Conservation (phyloP, 2,113 vertebrate species). For the Phaethon lepturus region DNA sequence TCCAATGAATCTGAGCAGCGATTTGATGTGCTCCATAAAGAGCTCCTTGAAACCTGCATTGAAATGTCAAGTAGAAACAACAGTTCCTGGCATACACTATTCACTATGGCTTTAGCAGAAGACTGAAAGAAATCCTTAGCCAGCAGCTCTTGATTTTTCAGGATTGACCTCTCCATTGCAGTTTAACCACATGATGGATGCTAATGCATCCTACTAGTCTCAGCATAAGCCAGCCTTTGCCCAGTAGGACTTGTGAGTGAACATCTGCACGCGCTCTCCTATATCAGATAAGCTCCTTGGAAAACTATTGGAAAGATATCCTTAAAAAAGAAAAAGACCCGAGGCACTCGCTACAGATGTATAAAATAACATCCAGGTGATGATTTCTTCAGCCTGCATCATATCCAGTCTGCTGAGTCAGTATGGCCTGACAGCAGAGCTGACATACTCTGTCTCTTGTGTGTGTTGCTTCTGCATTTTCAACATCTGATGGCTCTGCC, state of each 20-base stretch:
- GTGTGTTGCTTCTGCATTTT: neutral
- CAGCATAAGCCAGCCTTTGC: neutral
- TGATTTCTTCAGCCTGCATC: neutral
- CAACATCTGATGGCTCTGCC: neutral
- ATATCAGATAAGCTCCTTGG: neutral
- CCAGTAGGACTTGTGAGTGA: neutral
- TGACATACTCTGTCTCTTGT: neutral
- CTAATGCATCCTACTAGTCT: neutral
- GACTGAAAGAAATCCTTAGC: neutral
- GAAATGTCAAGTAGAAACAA: neutral
- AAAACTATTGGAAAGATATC: neutral
- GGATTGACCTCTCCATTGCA: neutral
- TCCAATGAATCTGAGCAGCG: neutral
- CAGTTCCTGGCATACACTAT: neutral
- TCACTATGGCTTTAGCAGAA: neutral
- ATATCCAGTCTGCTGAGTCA: neutral
- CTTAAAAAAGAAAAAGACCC: neutral
- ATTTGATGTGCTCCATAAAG: neutral
- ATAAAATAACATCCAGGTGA: neutral
- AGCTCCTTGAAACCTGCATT: neutral
- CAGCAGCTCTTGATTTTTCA: neutral
- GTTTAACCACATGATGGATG: neutral
- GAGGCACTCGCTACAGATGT: neutral
- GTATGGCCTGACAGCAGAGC: neutral
- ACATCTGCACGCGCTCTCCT: accelerated